Conservation (phyloP, 2,888 invertebrate species). For the Ichneumoninae sp. region DNA sequence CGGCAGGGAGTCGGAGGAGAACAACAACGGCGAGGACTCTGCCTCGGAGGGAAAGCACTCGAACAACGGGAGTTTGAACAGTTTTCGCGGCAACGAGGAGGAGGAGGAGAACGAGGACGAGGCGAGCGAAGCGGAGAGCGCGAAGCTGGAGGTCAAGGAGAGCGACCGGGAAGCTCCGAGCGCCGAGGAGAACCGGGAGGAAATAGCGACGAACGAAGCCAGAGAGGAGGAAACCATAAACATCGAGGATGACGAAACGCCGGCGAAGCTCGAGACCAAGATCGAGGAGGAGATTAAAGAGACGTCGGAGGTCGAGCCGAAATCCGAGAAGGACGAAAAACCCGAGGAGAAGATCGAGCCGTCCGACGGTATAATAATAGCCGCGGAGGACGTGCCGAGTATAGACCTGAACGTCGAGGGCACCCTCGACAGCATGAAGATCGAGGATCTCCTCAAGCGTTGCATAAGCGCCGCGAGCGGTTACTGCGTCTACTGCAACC, state of each 20-base stretch:
- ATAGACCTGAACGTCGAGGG: slow-evolving; percentile 91
- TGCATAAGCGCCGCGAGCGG: slow-evolving; percentile 90
- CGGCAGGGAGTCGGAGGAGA: slow-evolving; percentile 66
- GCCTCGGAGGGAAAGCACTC: slow-evolving; percentile 61
- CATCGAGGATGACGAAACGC: slow-evolving; percentile 47
- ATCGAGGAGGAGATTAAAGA: neutral
- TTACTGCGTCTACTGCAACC: slow-evolving; percentile 93
- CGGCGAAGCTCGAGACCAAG: neutral
- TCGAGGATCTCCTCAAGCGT: slow-evolving; percentile 90
- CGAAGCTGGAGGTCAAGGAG: slow-evolving; percentile 74
- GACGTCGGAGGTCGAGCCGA: slow-evolving; percentile 16
- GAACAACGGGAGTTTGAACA: slow-evolving; percentile 63
- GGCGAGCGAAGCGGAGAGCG: slow-evolving; percentile 80
- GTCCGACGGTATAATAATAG: slow-evolving; percentile 85
- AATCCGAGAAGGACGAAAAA: neutral
- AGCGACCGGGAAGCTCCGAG: slow-evolving; percentile 42
- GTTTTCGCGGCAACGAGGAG: slow-evolving; percentile 71
- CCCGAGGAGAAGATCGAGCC: slow-evolving; percentile 70
- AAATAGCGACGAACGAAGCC: slow-evolving; percentile 61
- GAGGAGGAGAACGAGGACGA: slow-evolving; percentile 72
- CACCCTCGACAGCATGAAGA: slow-evolving; percentile 90
- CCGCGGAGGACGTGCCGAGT: slow-evolving; percentile 88
- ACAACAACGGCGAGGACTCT: slow-evolving; percentile 64
- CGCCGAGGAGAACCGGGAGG: slow-evolving; percentile 42
- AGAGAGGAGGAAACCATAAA: slow-evolving; percentile 50